A percentile compares a stretch with the other conserved stretches of the same genome.
Evolutionary conservation across 2,113 vertebrate species (phyloP).

Genomic region (Poecilia latipinna): DNA sequence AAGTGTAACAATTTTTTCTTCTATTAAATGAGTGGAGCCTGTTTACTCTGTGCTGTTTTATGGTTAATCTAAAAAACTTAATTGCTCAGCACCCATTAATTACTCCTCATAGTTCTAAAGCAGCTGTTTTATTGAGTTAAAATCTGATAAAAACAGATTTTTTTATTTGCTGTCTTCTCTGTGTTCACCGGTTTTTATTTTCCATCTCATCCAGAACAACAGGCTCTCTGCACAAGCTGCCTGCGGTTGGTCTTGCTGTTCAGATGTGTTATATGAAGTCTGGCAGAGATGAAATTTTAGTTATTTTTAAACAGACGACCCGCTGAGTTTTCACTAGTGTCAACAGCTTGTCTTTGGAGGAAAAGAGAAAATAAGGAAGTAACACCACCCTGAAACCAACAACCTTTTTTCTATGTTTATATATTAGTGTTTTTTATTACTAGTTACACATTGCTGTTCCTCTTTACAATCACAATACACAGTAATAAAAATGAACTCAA

Average conservation of each 20-base stretch:
- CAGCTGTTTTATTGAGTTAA: too few species aligned
- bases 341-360: not conserved
- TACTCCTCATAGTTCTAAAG: too few species aligned
- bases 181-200: not conserved
- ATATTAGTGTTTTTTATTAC: not conserved
- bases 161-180: not conserved
- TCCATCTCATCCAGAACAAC: not conserved
- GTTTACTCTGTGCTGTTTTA: too few species aligned
- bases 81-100: too few species aligned
- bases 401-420: not conserved
- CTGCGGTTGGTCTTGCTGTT: not conserved
- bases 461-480: not conserved
- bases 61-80: too few species aligned
- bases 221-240: not conserved
- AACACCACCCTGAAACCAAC: not conserved
- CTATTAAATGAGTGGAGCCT: too few species aligned
- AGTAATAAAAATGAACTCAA: not conserved
- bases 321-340: constrained; percentile 8
- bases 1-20: too few species aligned
- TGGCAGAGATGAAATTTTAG: constrained; percentile 1
- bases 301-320: constrained; percentile 1
- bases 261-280: not conserved
- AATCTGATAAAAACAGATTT: too few species aligned
- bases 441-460: not conserved
- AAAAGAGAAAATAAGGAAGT: not conserved